phyloP scores from a whole-genome alignment of 2,797 vertebrate species.

The Varecia variegata region DNA sequence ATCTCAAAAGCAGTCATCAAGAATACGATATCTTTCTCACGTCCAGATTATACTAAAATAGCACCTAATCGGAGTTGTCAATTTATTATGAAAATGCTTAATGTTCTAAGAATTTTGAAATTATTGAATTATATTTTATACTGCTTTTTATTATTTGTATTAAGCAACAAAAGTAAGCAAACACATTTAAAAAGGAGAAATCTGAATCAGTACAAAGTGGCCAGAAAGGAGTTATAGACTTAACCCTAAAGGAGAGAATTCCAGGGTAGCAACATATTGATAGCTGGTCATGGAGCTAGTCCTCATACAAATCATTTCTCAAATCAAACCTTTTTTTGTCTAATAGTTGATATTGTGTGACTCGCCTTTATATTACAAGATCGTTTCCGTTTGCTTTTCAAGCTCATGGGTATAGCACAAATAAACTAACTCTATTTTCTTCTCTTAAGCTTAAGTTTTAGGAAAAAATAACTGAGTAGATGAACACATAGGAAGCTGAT shows the following conservation, averaged over 20 bases:
- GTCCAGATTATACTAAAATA: not conserved
- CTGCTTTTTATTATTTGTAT: not conserved
- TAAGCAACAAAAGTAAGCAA: constrained; percentile 10
- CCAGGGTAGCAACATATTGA: not conserved
- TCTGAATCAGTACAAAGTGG: not conserved
- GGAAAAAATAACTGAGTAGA: not conserved
- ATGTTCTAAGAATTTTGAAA: constrained; percentile 25
- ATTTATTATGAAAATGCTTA: not conserved
- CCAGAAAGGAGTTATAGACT: not conserved
- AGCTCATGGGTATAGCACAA: not conserved
- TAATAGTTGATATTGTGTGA: not conserved
- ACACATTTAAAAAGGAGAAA: not conserved
- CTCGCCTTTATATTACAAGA: not conserved
- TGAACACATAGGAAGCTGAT: not conserved
- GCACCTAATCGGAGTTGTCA: not conserved
- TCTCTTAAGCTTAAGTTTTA: not conserved
- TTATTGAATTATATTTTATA: not conserved
- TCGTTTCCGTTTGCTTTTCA: constrained; percentile 6
- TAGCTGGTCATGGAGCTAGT: not conserved
- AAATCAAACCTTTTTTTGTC: not conserved
- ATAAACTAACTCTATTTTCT: not conserved
- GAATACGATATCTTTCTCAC: not conserved
- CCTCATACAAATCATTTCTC: not conserved
- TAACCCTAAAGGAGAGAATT: not conserved
- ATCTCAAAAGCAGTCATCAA: not conserved